Evolutionary conservation across 2,888 invertebrate species (phyloP).

Genomic region (Chymomyza caudatula): DNA sequence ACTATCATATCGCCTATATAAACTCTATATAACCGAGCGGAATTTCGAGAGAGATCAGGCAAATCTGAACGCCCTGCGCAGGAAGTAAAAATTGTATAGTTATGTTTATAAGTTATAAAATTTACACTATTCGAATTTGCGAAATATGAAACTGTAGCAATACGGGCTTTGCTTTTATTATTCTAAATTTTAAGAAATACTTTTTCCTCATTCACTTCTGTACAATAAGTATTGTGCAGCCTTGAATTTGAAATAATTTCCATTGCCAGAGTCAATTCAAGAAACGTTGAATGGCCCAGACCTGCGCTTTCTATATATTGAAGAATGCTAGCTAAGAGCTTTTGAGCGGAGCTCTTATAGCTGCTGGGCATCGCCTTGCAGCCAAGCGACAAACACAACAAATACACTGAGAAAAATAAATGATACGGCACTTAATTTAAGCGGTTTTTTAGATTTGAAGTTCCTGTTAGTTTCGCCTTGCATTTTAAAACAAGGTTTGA

Average conservation of each 20-base stretch:
- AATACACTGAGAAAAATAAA: not conserved
- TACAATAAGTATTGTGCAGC: too few relatives aligned
- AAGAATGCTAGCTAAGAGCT: not conserved
- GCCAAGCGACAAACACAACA: not conserved
- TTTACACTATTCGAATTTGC: not conserved
- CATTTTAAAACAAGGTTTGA: too few relatives aligned
- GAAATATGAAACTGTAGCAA: not conserved
- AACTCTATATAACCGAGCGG: slow-evolving; percentile 5
- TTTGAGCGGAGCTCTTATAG: not conserved
- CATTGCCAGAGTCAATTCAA: not conserved
- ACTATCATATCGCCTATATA: slow-evolving; percentile 9
- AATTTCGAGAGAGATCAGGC: slow-evolving; percentile 7
- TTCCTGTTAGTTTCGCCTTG: too few relatives aligned
- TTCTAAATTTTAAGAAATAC: too few relatives aligned
- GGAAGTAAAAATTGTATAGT: not conserved
- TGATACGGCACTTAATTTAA: too few relatives aligned
- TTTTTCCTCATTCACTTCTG: too few relatives aligned
- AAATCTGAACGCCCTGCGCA: slow-evolving; percentile 1
- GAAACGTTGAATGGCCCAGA: not conserved
- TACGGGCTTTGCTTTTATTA: not conserved
- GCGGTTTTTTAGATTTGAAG: too few relatives aligned
- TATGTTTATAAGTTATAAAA: too few relatives aligned
- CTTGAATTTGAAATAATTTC: not conserved
- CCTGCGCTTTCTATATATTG: not conserved
- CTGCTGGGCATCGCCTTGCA: not conserved